These are phyloP conservation scores for Cephus cinctus DNA, from an alignment of 1,140 invertebrate species.

Conservation along the genomic window DNA sequence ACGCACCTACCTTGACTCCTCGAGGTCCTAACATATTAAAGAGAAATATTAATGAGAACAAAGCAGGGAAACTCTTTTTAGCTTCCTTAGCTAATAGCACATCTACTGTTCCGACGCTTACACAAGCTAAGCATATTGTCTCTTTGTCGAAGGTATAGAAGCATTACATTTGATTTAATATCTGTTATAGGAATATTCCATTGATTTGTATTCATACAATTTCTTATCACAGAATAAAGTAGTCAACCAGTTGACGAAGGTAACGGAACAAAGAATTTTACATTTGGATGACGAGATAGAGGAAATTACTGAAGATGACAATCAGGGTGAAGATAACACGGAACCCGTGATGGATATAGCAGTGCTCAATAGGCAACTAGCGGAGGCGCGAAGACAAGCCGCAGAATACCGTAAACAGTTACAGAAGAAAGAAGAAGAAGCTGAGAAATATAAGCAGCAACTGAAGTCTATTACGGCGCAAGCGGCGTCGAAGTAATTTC, in stretches of 20 bases:
- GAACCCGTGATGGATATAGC: constrained; percentile 49
- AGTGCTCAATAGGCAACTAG: constrained; percentile 52
- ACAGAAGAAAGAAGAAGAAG: constrained; percentile 56
- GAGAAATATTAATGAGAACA: constrained; percentile 49
- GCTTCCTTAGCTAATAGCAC: constrained; percentile 35
- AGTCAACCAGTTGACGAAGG: constrained; percentile 19
- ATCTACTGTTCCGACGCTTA: constrained; percentile 24
- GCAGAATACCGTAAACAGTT: constrained; percentile 58
- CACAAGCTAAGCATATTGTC: constrained; percentile 23
- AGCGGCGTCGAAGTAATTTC: constrained; percentile 28
- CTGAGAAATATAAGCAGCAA: constrained; percentile 58
- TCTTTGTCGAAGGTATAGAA: constrained; percentile 17
- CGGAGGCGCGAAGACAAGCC: constrained; percentile 52
- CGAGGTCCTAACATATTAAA: constrained; percentile 50
- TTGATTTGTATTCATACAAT: constrained; percentile 3
- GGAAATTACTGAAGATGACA: constrained; percentile 45
- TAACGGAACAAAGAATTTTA: constrained; percentile 39
- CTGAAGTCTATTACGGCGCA: constrained; percentile 45
- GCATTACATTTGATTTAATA: constrained; percentile 14
- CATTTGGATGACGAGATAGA: constrained; percentile 47
- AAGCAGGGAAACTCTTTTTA: constrained; percentile 43
- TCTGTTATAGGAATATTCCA: neutral
- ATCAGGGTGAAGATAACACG: constrained; percentile 25
- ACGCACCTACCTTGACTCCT: constrained; percentile 26
- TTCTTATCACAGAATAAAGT: constrained; percentile 25